Base-by-base conservation (phyloP, 2,113 vertebrate species). In the Tetrao urogallus region DNA sequence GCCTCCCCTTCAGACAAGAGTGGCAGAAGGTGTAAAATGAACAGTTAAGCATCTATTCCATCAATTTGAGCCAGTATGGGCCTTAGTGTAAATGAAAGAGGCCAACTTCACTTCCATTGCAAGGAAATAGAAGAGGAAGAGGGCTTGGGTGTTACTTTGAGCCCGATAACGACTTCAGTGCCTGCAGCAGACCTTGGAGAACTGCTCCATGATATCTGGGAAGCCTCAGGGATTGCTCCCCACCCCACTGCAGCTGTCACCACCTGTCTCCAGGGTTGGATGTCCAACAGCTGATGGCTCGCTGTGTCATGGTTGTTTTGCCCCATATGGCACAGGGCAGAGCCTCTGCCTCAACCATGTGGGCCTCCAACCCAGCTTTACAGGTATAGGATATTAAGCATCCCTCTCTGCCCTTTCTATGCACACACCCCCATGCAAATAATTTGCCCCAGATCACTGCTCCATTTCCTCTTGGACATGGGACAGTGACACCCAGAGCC, bases 31-130 rank as follows among this genome's bases (percentile, higher is more conserved):
- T 69, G 81, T 79, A 30, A 82, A 85, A 94, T 74, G 81, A 95
- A 82, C 83, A 95, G 85, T 92, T 92, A 89, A 92, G 84, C 60
- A 85, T 88, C 81, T 92, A 43, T 87, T 78, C 77, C 69, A 76
- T 88, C 67, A 30, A 32, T 93, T 88, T 73, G 85, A 78, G 89
- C 87, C 77, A 45, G 92, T 74, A 80, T 54, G 60, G 65, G 18
- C 81, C 42, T 88, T 91, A 92, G 78, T 84, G 85, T 90, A 90
- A 88, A 71, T 40, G 16, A 91, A 90, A 80, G 60, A 85, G 74
- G 28, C 28, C 74, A 71, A 54, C 71, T 87, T 52, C 25, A 56
- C 64, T 77, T 89, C 70, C 4, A 2, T 70, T 79, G 76, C 52
- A 84, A 43, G 17, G 27, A 85, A 79, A 87, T 27, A 40, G 28